These are phyloP conservation scores for Felis chaus DNA, from an alignment of 2,113 vertebrate species.

Conservation along the genomic window DNA sequence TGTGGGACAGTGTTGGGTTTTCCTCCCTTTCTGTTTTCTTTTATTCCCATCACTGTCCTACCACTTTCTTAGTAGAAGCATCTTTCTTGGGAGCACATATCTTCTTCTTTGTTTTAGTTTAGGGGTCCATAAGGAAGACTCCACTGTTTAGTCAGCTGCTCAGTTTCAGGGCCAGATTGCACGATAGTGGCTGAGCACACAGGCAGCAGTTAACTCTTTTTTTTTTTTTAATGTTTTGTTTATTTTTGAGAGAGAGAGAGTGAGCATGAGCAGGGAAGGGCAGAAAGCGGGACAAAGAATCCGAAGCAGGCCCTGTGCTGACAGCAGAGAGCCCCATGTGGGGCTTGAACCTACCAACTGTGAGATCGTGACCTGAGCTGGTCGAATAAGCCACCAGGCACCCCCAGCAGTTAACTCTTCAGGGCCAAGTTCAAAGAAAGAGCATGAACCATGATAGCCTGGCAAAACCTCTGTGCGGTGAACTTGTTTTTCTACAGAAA, in stretches of 20 bases:
- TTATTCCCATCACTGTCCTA: neutral
- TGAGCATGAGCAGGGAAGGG: too few relatives aligned
- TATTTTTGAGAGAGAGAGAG: too few relatives aligned
- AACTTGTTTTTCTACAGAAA: constrained; percentile 8
- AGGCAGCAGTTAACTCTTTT: neutral
- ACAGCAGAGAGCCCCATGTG: too few relatives aligned
- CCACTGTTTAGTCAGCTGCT: constrained; percentile 20
- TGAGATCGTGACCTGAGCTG: too few relatives aligned
- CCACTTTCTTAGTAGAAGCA: neutral
- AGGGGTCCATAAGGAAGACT: neutral
- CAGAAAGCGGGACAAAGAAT: too few relatives aligned
- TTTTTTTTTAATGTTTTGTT: too few relatives aligned
- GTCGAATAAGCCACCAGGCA: too few relatives aligned
- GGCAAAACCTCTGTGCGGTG: neutral
- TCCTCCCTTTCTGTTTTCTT: neutral
- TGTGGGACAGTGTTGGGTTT: neutral
- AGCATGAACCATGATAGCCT: neutral
- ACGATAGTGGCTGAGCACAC: neutral
- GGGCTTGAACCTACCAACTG: too few relatives aligned
- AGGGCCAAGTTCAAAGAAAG: neutral
- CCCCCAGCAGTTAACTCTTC: neutral
- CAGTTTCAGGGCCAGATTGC: neutral
- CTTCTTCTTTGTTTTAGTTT: constrained; percentile 52
- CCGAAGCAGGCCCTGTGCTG: too few relatives aligned
- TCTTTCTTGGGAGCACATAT: neutral